These are phyloP conservation scores for Campoletis raptor DNA, from an alignment of 2,888 invertebrate genomes.

Conservation along the genomic window DNA sequence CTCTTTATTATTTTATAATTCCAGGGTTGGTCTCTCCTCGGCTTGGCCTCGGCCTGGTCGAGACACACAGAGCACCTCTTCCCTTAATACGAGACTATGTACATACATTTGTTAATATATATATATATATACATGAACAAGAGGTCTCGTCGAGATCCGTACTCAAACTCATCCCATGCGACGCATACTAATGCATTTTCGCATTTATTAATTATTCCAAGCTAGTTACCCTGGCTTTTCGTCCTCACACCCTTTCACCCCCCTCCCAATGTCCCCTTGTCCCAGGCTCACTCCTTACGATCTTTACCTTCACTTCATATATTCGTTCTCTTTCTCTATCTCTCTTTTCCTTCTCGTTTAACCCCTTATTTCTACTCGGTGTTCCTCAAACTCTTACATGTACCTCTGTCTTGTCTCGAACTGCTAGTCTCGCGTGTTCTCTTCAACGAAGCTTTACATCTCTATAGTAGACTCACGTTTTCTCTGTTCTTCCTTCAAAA, in stretches of 20 bases:
- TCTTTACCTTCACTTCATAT: constrained; percentile 45
- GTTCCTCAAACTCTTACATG: constrained; percentile 44
- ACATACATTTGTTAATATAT: constrained; percentile 29
- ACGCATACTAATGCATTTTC: constrained; percentile 81
- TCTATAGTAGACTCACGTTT: constrained; percentile 25
- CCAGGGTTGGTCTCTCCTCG: constrained; percentile 69
- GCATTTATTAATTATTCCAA: constrained; percentile 81
- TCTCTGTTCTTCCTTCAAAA: constrained; percentile 3
- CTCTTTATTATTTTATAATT: constrained; percentile 84
- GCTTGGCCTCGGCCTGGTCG: constrained; percentile 64
- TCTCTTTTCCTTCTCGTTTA: constrained; percentile 25
- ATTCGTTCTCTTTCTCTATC: constrained; percentile 10
- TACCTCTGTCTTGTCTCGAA: constrained; percentile 48
- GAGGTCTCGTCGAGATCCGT: constrained; percentile 64
- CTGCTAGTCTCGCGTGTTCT: constrained; percentile 26
- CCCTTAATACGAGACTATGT: constrained; percentile 47
- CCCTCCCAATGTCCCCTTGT: constrained; percentile 38
- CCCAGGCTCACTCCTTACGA: constrained; percentile 38
- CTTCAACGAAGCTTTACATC: constrained; percentile 6
- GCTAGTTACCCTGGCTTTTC: constrained; percentile 76
- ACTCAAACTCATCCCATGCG: constrained; percentile 75
- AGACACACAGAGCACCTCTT: constrained; percentile 32
- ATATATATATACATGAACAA: constrained; percentile 40
- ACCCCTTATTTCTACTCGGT: constrained; percentile 31
- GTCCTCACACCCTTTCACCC: constrained; percentile 67